Percentiles rank a stretch among this genome's conserved stretches.
phyloP scores from a whole-genome alignment of 2,797 vertebrate species.

The Macropus fuliginosus region DNA sequence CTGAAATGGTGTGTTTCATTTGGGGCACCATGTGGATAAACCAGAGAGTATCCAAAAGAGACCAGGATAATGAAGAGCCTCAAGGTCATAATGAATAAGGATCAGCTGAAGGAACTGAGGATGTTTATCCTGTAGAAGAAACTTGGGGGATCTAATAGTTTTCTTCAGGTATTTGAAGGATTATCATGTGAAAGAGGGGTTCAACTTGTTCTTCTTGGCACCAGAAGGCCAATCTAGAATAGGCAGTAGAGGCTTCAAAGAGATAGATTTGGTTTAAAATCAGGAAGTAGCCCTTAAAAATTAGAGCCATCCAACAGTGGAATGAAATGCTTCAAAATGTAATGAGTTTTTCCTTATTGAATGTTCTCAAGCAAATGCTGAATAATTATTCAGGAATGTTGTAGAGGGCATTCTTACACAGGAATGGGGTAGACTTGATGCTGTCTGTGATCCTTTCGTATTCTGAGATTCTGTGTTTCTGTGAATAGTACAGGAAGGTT shows the following conservation, averaged over 20 bases:
- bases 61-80: neutral
- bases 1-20: neutral
- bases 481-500: neutral
- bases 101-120: neutral
- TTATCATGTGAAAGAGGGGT: neutral
- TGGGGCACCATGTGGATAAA: neutral
- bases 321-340: neutral
- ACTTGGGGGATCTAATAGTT: neutral
- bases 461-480: neutral
- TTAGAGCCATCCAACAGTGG: neutral
- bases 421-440: neutral
- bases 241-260: neutral
- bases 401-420: neutral
- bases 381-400: neutral
- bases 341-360: too few relatives aligned
- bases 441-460: neutral
- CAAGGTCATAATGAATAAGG: neutral
- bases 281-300: neutral
- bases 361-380: neutral
- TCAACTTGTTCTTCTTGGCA: neutral
- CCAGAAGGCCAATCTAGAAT: neutral
- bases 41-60: neutral
- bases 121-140: neutral
- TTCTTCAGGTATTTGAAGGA: neutral
- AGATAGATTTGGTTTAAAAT: neutral